phyloP scores from a whole-genome alignment of 2,888 invertebrate genomes.

The Ornithoptera priamus region DNA sequence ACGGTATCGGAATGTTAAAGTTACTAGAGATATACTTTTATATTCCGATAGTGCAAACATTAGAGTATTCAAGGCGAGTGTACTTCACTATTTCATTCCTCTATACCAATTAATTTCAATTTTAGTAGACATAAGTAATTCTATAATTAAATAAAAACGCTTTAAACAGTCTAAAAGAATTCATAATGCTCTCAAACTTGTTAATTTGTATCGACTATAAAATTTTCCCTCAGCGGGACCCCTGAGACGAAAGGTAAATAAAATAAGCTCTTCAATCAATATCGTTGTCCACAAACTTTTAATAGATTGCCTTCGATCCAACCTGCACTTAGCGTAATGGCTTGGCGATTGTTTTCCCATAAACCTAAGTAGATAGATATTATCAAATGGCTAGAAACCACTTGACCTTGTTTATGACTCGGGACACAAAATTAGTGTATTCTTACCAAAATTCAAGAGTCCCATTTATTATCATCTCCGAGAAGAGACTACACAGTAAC shows the following conservation, averaged over 20 bases:
- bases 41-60: too few relatives aligned
- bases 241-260: slow-evolving; percentile 54
- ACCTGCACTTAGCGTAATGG: slow-evolving; percentile 65
- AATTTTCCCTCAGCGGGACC: slow-evolving; percentile 35
- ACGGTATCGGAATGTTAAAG: too few relatives aligned
- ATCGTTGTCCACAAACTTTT: slow-evolving; percentile 60
- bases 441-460: neutral
- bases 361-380: slow-evolving; percentile 28
- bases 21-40: too few relatives aligned
- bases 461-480: neutral
- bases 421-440: neutral
- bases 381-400: slow-evolving; percentile 26
- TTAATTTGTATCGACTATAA: slow-evolving; percentile 21
- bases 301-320: slow-evolving; percentile 68
- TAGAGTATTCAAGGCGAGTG: too few relatives aligned
- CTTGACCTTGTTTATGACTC: slow-evolving; percentile 13
- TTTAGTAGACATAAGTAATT: too few relatives aligned
- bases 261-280: slow-evolving; percentile 66
- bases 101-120: too few relatives aligned
- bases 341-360: slow-evolving; percentile 33
- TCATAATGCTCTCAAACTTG: slow-evolving; percentile 13
- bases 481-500: neutral
- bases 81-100: too few relatives aligned
- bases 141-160: too few relatives aligned
- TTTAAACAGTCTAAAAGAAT: neutral